Evolutionary conservation across 2,888 invertebrate genomes (phyloP).

Genomic region (Nipponacmea schrenckii): DNA sequence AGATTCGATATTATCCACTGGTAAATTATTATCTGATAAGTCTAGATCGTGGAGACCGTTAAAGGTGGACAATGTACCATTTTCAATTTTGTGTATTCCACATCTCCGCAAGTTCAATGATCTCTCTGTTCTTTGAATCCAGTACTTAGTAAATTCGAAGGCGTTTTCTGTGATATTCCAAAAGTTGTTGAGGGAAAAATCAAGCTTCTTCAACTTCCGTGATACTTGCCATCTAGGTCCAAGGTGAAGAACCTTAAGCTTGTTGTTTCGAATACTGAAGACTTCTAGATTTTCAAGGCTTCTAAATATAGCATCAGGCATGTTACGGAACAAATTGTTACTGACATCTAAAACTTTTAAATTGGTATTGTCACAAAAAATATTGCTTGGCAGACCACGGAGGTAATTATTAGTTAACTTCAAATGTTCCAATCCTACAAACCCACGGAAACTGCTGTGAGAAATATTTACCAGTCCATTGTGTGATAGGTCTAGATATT

Average conservation of each 20-base stretch:
- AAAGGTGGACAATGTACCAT: constrained; percentile 32
- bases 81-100: constrained; percentile 39
- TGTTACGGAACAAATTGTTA: constrained; percentile 35
- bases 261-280: constrained; percentile 47
- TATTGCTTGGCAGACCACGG: constrained; percentile 30
- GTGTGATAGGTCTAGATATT: constrained; percentile 35
- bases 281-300: constrained; percentile 35
- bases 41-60: constrained; percentile 38
- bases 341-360: constrained; percentile 46
- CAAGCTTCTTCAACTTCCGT: constrained; percentile 34
- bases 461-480: constrained; percentile 33
- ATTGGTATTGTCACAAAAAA: constrained; percentile 37
- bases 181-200: constrained; percentile 43
- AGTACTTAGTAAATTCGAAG: constrained; percentile 38
- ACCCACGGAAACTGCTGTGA: constrained; percentile 30
- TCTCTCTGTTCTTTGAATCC: constrained; percentile 36
- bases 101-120: constrained; percentile 47
- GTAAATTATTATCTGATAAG: constrained; percentile 42
- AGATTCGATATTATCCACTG: constrained; percentile 28
- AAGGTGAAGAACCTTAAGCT: constrained; percentile 34
- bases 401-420: constrained; percentile 39
- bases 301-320: constrained; percentile 38
- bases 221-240: constrained; percentile 43
- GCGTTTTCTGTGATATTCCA: constrained; percentile 31
- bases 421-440: constrained; percentile 30